Evolutionary conservation across 2,888 invertebrate species (phyloP), one percentile per base, ranked within the genome.

Genomic region (Nomada ruficornis): DNA sequence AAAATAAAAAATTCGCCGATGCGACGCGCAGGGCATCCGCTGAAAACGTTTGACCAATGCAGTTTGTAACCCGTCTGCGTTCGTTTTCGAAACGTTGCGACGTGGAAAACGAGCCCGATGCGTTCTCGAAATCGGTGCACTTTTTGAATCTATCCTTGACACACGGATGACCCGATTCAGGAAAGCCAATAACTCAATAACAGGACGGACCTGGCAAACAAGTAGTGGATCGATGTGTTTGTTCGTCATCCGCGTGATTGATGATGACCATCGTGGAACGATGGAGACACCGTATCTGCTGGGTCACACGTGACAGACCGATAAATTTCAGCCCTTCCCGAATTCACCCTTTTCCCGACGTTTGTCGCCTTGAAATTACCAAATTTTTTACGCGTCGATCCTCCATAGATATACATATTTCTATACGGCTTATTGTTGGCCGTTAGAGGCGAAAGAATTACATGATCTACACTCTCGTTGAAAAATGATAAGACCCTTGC

Each of bases 241-340:
- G 85, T 81, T 85, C 85, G 85, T 85, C 85, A 85, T 80, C 72
- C 77, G 69, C 36, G 73, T 82, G 85, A 85, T 82, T 72, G 82
- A 85, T 85, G 85, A 82, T 78, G 85, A 84, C 85, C 60, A 47
- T 44, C 55, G 42, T 54, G 44, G 42, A 68, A 67, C 55, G 76
- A 76, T 73, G 54, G 77, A 78, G 70, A 82, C 62, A 71, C 55
- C 67, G 64, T 62, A 77, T 72, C 60, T 80, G 67, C 36, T 36
- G 26, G 73, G n/a, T 52, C 73, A 50, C 64, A 36, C 65, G 63
- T 75, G 85, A 84, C 81, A 80, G 70, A 67, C 64, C 81, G 72
- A 84, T 81, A 77, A 80, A 83, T 79, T 78, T 59, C 20, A 52
- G 36, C 67, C 73, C 67, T 62, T 60, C 50, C 63, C 77, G 77